A percentile compares a stretch with the other conserved stretches of the same genome.
Conservation (phyloP, 1,140 invertebrate genomes). For the Temnothorax longispinosus region DNA sequence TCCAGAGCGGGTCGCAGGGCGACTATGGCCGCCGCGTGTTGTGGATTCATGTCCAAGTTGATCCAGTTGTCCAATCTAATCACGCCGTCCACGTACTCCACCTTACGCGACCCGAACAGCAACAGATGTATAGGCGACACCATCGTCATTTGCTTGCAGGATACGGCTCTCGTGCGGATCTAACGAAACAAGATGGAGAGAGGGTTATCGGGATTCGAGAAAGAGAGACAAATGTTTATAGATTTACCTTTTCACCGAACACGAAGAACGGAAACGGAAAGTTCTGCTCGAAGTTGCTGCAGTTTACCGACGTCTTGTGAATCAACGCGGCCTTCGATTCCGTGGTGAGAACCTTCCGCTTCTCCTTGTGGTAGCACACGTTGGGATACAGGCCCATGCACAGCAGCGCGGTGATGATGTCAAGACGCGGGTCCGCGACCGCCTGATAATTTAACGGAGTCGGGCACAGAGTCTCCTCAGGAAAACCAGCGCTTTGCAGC, state of each 20-base stretch:
- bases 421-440: constrained; percentile 92
- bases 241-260: constrained; percentile 96
- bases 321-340: constrained; percentile 97
- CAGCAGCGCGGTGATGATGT: constrained; percentile 94
- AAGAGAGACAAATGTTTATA: not conserved
- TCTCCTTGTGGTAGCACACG: constrained; percentile 97
- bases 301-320: constrained; percentile 99
- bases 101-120: constrained; percentile 95
- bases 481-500: constrained; percentile 93
- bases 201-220: not conserved
- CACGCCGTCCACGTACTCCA: constrained; percentile 90
- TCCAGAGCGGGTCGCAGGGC: constrained; percentile 96
- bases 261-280: constrained; percentile 98
- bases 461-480: constrained; percentile 92
- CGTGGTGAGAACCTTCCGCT: constrained; percentile 97
- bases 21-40: constrained; percentile 92
- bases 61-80: constrained; percentile 97
- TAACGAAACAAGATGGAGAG: constrained; percentile 73
- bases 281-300: constrained; percentile 92
- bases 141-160: constrained; percentile 99
- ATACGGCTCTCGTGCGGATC: constrained; percentile 97
- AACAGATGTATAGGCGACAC: constrained; percentile 97
- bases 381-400: constrained; percentile 98
- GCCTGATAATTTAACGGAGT: constrained; percentile 91
- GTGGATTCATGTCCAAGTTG: constrained; percentile 94